Evolutionary conservation across 92 coral and sea anemone species (phyloP).

Genomic region (Actinostola sp.): DNA sequence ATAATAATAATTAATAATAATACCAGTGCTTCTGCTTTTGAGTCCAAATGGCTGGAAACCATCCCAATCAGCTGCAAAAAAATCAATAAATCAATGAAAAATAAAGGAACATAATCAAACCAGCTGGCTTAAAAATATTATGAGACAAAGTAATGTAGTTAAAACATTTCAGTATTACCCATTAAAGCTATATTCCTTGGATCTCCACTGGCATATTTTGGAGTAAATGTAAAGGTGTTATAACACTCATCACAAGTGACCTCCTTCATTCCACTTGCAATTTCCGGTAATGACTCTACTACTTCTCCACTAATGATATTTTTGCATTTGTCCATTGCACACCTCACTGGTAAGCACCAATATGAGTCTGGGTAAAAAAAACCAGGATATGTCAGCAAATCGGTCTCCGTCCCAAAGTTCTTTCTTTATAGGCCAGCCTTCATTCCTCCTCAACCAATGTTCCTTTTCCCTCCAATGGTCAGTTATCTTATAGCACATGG

Average conservation of each 20-base stretch:
- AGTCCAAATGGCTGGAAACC: constrained; percentile 44
- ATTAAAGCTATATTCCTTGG: constrained; percentile 56
- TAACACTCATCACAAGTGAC: constrained; percentile 34
- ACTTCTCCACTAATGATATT: constrained; percentile 31
- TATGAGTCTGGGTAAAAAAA: not conserved
- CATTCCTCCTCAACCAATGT: constrained; percentile 50
- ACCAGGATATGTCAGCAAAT: constrained; percentile 7
- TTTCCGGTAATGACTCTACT: constrained; percentile 29
- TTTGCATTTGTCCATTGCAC: constrained; percentile 17
- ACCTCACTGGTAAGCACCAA: constrained; percentile 26
- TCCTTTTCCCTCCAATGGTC: constrained; percentile 65
- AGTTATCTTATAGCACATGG: constrained; percentile 34
- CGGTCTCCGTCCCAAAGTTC: constrained; percentile 10
- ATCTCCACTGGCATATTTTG: constrained; percentile 44
- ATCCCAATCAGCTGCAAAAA: constrained; percentile 41
- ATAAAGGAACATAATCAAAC: not conserved
- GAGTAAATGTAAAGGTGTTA: constrained; percentile 6
- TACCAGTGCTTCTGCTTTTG: constrained; percentile 33
- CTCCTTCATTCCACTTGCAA: constrained; percentile 17
- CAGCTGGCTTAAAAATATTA: too few relatives aligned
- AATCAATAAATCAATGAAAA: not conserved
- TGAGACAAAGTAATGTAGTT: not conserved
- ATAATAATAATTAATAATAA: not conserved
- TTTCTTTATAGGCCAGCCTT: not conserved
- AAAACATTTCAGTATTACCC: constrained; percentile 3